Evolutionary conservation across 30 jellyfish, hydroid and myxozoan genomes (phyloP), one percentile per base, ranked within the genome.

Genomic region (Aurelia aurita complex sp. Pacific): DNA sequence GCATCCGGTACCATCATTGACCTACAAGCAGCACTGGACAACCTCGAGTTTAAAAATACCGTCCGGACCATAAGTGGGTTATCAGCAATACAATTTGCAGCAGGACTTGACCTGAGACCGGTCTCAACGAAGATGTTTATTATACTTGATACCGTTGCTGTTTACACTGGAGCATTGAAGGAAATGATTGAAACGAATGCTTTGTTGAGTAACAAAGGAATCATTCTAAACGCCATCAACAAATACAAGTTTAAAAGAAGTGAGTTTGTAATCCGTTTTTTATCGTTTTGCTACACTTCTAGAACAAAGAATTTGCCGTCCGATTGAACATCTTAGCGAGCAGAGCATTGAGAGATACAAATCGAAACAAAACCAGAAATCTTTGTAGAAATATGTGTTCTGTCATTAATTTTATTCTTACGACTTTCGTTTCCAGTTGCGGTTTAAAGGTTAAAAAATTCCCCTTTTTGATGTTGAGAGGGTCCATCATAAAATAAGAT

Each of bases 121-220:
- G 5, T 69, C 8, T 60, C 97, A 42, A 69, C 97, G 14, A 88
- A 84, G 66, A 76, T 94, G 17, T 89, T 94, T 72, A 54, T 89
- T 9, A 54, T 94, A 15, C 76, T 94, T 60, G 99, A 94, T 66
- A 77, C 91, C 35, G 97, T 90, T 54, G 93, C 93, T 3, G 79
- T 79, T 13, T 94, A 89, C 69, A 53, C 97, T 17, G 96, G 96
- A 32, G 89, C 96, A 12, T 61, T 94, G 40, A 90, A 79, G 67
- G 82, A 87, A 64, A 79, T 94, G 92, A 81, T 85, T 64, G 97
- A 89, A 7, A 81, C 94, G 3, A 76, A 85, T 77, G 61, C 63
- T 50, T 13, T 81, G 80, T 67, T 94, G 46, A 63, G 13, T 11
- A 59, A 52, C 7, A 77, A 96, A 59, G 92, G 93, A 12, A 80